phyloP scores from a whole-genome alignment of 2,113 vertebrate genomes.

The Psilopogon haemacephalus region DNA sequence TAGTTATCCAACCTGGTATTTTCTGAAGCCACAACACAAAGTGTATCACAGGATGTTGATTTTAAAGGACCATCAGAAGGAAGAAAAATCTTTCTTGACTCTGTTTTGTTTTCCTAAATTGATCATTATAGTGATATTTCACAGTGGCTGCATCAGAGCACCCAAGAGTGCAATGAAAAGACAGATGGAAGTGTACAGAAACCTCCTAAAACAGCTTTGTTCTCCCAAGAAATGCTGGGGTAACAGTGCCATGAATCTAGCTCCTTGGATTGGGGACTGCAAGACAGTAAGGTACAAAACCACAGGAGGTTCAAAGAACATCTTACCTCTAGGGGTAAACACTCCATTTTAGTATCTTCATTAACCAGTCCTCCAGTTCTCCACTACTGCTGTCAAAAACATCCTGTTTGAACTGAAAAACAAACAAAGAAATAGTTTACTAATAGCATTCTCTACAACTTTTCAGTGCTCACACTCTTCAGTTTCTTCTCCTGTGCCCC shows the following conservation, averaged over 20 bases:
- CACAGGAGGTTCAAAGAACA: not conserved
- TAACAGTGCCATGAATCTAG: not conserved
- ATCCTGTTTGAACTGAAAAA: conserved; percentile 71
- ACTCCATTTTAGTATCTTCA: conserved; percentile 73
- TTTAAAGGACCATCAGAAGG: not conserved
- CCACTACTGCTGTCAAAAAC: conserved; percentile 68
- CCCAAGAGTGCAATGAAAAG: not conserved
- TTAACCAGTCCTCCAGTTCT: conserved; percentile 72
- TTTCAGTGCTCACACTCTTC: not conserved
- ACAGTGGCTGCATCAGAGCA: not conserved
- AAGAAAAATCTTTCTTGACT: not conserved
- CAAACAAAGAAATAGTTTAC: conserved; percentile 42
- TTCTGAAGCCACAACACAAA: not conserved
- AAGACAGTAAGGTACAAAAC: not conserved
- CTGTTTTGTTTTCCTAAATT: not conserved
- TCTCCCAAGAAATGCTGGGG: not conserved
- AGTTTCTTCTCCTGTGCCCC: not conserved
- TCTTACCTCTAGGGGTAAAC: conserved; percentile 78
- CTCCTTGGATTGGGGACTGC: not conserved
- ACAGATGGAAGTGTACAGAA: not conserved
- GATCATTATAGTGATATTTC: not conserved
- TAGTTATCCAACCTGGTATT: not conserved
- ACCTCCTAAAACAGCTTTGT: not conserved
- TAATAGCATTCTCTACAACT: not conserved
- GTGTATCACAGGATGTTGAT: not conserved